Evolutionary conservation across 2,888 invertebrate genomes (phyloP), one percentile per base, ranked within the genome.

Genomic region (Achlya flavicornis): DNA sequence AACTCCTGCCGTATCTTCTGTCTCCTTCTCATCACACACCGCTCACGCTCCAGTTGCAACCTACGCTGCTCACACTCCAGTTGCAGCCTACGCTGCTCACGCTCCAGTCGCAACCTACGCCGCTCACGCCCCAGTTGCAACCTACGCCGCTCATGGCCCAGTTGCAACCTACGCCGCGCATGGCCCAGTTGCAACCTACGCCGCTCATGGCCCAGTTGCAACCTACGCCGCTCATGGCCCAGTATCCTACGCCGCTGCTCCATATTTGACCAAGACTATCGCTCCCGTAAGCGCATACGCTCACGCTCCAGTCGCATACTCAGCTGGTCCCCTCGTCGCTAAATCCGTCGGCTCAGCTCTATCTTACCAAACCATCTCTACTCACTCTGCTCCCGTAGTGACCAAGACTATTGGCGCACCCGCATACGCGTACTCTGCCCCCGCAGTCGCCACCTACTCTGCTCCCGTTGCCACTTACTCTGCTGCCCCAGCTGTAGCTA

Each of bases 1-100:
- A 63, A 94, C 95, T 66, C 93, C 94, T 61, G 92, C 93, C 64
- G 94, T 95, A 14, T 75, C 83, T 35, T 77, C 78, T 5, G 72
- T 78, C 59, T 77, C 80, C 2, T 81, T 81, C 75, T 59, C 75
- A 38, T 66, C 66, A n/a, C 77, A 77, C 63, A 69, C 72, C 32
- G 48, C 16, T n/a, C 48, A 48, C 3, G 73, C 77, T 4, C 76
- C 77, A 2, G 58, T 75, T 35, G 63, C 70, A 63, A 71, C 77
- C 14, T 80, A 82, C 68, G 74, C 77, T 58, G 89, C 94, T 63
- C 76, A 69, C 10, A 63, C 69, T 3, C 66, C 71, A 43, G 68
- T 69, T 14, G 68, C 72, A 26, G 58, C 75, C 62, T 82, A 83
- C 75, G 58, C 58, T 12, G 46, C 64, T 58, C 14, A 59, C 8